Evolutionary conservation across 92 coral and sea anemone genomes (phyloP).

Genomic region (Epizoanthus rinbou): DNA sequence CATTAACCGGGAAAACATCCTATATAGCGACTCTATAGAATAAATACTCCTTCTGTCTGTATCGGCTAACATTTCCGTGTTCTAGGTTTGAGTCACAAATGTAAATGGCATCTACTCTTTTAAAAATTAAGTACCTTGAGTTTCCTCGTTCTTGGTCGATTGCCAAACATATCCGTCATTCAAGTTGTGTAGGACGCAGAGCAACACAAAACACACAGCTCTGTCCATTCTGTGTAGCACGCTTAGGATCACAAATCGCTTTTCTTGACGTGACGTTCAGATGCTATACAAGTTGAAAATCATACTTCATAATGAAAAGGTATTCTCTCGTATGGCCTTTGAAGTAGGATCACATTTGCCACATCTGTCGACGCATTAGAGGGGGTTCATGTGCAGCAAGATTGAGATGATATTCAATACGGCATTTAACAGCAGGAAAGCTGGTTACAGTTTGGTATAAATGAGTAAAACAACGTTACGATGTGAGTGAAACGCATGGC

Average conservation of each 20-base stretch:
- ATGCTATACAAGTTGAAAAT: background rate
- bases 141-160: background rate
- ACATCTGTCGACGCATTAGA: slow-evolving; percentile 28
- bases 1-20: too few species aligned
- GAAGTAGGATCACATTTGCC: background rate
- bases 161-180: slow-evolving; percentile 28
- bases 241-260: background rate
- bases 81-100: too few species aligned
- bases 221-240: background rate
- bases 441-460: background rate
- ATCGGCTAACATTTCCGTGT: too few species aligned
- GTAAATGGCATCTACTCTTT: background rate
- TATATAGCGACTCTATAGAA: too few species aligned
- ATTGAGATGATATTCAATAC: slow-evolving; percentile 17
- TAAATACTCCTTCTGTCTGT: too few species aligned
- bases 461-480: background rate
- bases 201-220: background rate
- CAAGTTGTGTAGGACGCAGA: background rate
- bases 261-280: background rate
- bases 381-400: slow-evolving; percentile 18
- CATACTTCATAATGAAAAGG: background rate
- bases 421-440: slow-evolving; percentile 32
- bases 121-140: slow-evolving; percentile 16
- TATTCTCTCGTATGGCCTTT: background rate
- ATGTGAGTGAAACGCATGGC: background rate